phyloP scores from a whole-genome alignment of 2,113 vertebrate species.

The Morone chrysops region DNA sequence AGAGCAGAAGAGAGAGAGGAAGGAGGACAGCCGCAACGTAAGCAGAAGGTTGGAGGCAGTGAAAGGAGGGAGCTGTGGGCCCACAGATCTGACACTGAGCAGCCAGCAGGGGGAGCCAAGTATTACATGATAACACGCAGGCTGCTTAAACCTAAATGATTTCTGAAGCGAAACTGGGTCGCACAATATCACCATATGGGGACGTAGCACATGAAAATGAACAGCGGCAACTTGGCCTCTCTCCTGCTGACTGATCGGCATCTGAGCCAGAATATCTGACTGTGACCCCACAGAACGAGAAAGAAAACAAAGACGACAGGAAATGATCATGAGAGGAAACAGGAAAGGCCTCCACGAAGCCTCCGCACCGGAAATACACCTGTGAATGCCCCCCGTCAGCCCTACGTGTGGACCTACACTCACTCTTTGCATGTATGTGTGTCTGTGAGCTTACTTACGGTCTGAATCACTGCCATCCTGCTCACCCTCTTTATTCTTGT shows the following conservation, averaged over 20 bases:
- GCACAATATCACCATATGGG: slow-evolving; percentile 13
- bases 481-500: slow-evolving; percentile 99
- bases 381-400: slow-evolving; percentile 77
- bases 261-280: slow-evolving; percentile 25
- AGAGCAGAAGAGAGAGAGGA: slow-evolving; percentile 88
- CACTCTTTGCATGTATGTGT: slow-evolving; percentile 71
- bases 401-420: slow-evolving; percentile 80
- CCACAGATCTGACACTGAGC: slow-evolving; percentile 63
- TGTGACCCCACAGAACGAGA: slow-evolving; percentile 14
- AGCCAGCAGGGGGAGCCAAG: slow-evolving; percentile 60
- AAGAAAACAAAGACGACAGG: slow-evolving; percentile 67
- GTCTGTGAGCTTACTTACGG: slow-evolving; percentile 93
- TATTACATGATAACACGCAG: background rate
- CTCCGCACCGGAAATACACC: slow-evolving; percentile 78
- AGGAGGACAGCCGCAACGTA: slow-evolving; percentile 91
- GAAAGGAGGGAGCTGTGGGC: slow-evolving; percentile 85
- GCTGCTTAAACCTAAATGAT: background rate
- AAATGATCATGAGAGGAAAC: slow-evolving; percentile 61
- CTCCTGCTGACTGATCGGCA: slow-evolving; percentile 39
- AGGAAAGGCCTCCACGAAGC: slow-evolving; percentile 77
- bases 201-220: background rate
- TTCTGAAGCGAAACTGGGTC: slow-evolving; percentile 43
- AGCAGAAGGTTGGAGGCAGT: slow-evolving; percentile 91
- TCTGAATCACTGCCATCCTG: slow-evolving; percentile 97
- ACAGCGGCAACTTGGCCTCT: slow-evolving; percentile 23